Evolutionary conservation across 2,113 vertebrate species (phyloP).

Genomic region (Myodes glareolus): DNA sequence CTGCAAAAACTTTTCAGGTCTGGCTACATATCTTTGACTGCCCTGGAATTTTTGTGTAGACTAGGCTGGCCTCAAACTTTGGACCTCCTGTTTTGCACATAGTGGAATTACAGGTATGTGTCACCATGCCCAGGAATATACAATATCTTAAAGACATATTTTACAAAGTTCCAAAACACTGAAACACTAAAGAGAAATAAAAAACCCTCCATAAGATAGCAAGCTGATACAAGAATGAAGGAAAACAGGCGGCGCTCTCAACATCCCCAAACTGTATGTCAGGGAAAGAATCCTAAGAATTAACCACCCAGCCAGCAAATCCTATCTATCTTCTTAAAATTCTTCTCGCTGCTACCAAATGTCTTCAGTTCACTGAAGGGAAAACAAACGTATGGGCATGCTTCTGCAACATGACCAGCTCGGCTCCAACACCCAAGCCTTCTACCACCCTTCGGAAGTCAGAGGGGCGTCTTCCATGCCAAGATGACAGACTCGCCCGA

Average conservation of each 20-base stretch:
- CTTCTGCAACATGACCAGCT: constrained; percentile 48
- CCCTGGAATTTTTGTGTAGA: background rate
- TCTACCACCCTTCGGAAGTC: constrained; percentile 64
- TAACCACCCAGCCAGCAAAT: constrained; percentile 68
- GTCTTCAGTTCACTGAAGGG: constrained; percentile 38
- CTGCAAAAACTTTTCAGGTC: too few species aligned
- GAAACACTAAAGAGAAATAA: background rate
- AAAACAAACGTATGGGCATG: constrained; percentile 52
- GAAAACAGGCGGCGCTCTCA: constrained; percentile 24
- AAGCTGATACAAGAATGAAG: constrained; percentile 61
- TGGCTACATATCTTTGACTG: background rate
- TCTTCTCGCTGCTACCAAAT: constrained; percentile 61
- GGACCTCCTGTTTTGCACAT: background rate
- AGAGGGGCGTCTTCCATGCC: constrained; percentile 28
- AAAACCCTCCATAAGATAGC: background rate
- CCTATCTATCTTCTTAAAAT: constrained; percentile 74
- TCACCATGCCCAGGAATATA: background rate
- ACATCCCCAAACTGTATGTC: constrained; percentile 12
- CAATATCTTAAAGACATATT: constrained; percentile 6
- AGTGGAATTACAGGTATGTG: background rate
- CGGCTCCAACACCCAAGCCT: constrained; percentile 44
- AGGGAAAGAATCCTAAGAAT: constrained; percentile 77
- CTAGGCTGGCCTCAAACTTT: background rate
- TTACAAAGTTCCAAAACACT: constrained; percentile 3
- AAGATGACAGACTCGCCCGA: constrained; percentile 62